phyloP scores from a whole-genome alignment of 2,888 invertebrate species.

The Drosophila paramelanica region DNA sequence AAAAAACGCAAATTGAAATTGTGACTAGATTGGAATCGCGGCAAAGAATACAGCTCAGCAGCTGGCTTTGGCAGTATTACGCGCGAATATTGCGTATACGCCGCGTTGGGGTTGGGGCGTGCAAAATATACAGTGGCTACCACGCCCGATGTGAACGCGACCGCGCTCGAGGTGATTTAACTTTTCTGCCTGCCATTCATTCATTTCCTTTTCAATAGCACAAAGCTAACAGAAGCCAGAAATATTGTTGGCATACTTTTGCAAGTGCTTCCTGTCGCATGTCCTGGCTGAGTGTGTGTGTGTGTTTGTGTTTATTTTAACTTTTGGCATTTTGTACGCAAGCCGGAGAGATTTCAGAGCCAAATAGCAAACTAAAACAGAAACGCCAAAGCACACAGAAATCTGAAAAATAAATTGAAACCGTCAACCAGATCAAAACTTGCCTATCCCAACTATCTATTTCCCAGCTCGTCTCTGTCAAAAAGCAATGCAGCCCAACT shows the following conservation, averaged over 20 bases:
- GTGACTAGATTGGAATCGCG: conserved; percentile 54
- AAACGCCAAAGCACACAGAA: conserved; percentile 54
- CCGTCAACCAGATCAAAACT: conserved; percentile 38
- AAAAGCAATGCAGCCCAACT: conserved; percentile 30
- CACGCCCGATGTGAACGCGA: conserved; percentile 13
- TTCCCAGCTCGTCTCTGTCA: conserved; percentile 25
- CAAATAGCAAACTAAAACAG: conserved; percentile 74
- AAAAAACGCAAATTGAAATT: conserved; percentile 46
- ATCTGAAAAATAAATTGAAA: conserved; percentile 69
- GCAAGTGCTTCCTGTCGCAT: conserved; percentile 71
- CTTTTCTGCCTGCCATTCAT: conserved; percentile 74
- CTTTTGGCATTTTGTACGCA: conserved; percentile 68
- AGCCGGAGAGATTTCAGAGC: conserved; percentile 53
- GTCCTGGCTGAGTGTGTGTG: conserved; percentile 32
- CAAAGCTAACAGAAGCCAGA: conserved; percentile 65
- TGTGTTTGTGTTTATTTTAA: conserved; percentile 68
- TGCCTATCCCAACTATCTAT: conserved; percentile 26
- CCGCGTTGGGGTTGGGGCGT: conserved; percentile 19
- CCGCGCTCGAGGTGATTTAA: conserved; percentile 75
- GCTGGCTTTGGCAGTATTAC: conserved; percentile 47
- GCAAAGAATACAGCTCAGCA: conserved; percentile 37
- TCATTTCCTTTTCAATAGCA: conserved; percentile 76
- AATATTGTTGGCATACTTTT: conserved; percentile 78
- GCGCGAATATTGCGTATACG: conserved; percentile 66
- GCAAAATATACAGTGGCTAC: conserved; percentile 26